These are phyloP conservation scores for Sphenopsis melanotis DNA, from an alignment of 2,797 vertebrate species.

Conservation along the genomic window DNA sequence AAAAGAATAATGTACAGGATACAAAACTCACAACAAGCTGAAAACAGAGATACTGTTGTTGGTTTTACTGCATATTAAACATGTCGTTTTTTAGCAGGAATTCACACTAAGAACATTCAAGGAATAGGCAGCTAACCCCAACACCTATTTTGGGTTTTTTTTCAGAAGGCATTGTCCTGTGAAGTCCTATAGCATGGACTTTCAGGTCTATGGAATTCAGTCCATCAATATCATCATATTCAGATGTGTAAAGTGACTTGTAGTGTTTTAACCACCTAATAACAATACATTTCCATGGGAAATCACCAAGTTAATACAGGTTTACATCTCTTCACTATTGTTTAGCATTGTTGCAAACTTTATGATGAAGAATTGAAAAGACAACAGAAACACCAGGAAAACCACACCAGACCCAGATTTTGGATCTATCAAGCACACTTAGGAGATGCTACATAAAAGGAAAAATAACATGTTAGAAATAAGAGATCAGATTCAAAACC, in stretches of 20 bases:
- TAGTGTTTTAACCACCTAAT: not conserved
- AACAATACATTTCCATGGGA: not conserved
- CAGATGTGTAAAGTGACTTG: not conserved
- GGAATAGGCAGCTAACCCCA: not conserved
- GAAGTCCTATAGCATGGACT: not conserved
- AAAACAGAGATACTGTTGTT: not conserved
- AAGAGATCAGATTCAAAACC: not conserved
- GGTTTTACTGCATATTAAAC: not conserved
- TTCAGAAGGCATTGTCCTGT: not conserved
- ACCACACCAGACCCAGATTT: not conserved
- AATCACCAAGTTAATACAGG: not conserved
- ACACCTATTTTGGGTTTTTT: not conserved
- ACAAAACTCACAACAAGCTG: not conserved
- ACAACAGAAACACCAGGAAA: not conserved
- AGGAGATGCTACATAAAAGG: not conserved
- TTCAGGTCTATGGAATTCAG: not conserved
- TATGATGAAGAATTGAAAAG: not conserved
- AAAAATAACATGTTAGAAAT: not conserved
- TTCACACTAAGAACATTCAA: not conserved
- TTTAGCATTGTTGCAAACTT: not conserved
- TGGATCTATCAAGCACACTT: not conserved
- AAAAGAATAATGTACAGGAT: not conserved
- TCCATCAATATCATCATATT: not conserved
- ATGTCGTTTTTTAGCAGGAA: not conserved
- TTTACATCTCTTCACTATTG: not conserved